phyloP scores from a whole-genome alignment of 2,113 vertebrate species.

The Lutjanus erythropterus region DNA sequence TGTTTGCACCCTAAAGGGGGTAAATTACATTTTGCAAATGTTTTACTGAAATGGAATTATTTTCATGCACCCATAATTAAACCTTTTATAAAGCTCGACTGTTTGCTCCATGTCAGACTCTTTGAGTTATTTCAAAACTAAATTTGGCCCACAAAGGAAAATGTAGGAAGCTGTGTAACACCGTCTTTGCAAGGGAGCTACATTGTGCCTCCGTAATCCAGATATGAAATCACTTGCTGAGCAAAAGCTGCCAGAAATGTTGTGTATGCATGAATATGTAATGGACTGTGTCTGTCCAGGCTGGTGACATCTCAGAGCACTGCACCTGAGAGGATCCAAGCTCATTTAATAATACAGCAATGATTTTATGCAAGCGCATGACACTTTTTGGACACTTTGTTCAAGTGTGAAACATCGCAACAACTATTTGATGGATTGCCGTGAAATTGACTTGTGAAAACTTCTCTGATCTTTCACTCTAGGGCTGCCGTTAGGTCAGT shows the following conservation, averaged over 20 bases:
- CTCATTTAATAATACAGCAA: not conserved
- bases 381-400: not conserved
- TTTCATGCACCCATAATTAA: slow-evolving; percentile 11
- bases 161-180: not conserved
- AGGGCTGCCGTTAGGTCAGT: not conserved
- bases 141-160: not conserved
- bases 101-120: not conserved
- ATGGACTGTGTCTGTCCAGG: not conserved
- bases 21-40: slow-evolving; percentile 17
- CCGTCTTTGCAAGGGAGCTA: not conserved
- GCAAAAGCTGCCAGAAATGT: slow-evolving; percentile 18
- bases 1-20: slow-evolving; percentile 13
- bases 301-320: not conserved
- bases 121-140: not conserved
- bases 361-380: not conserved
- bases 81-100: not conserved
- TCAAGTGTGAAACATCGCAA: not conserved
- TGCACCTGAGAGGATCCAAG: not conserved
- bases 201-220: not conserved
- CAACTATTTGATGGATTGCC: not conserved
- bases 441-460: too few species aligned
- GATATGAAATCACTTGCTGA: slow-evolving; percentile 20
- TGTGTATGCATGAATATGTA: slow-evolving; percentile 35
- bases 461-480: not conserved
- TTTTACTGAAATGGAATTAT: slow-evolving; percentile 36